phyloP scores from a whole-genome alignment of 2,888 invertebrate species.

The Poecilus cupreus region DNA sequence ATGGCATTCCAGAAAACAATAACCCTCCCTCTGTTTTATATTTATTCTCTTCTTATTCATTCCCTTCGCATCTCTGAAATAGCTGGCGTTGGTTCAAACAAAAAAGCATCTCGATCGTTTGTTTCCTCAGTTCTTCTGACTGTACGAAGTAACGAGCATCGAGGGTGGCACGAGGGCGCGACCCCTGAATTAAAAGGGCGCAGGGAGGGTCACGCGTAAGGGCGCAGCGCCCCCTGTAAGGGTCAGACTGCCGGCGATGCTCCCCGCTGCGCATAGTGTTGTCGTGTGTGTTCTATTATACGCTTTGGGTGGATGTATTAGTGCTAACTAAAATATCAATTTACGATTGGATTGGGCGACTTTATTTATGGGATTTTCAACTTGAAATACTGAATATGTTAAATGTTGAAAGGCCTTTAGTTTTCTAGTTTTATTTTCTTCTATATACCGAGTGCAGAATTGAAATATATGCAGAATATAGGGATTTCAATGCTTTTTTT shows the following conservation, averaged over 20 bases:
- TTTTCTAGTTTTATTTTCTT: too few relatives aligned
- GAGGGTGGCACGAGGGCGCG: constrained; percentile 72
- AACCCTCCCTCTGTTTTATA: not conserved
- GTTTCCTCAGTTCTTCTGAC: not conserved
- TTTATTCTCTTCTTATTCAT: too few relatives aligned
- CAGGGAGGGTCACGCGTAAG: constrained; percentile 65
- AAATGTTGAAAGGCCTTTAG: too few relatives aligned
- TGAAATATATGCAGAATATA: too few relatives aligned
- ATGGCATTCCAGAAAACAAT: not conserved
- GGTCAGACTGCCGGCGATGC: not conserved
- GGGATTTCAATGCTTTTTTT: too few relatives aligned
- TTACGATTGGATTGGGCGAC: not conserved
- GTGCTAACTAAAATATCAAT: constrained; percentile 32
- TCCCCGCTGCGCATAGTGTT: not conserved
- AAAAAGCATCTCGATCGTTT: constrained; percentile 5
- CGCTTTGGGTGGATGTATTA: not conserved
- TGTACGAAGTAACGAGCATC: constrained; percentile 69
- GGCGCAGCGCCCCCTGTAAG: not conserved
- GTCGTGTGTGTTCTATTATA: constrained; percentile 30
- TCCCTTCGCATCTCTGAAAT: not conserved
- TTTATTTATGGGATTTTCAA: not conserved
- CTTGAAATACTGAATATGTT: too few relatives aligned
- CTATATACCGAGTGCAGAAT: too few relatives aligned
- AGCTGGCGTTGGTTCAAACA: not conserved
- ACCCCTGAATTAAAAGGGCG: constrained; percentile 72